A percentile compares a stretch with the other conserved stretches of the same genome.
Conservation (phyloP, 2,888 invertebrate species). For the Carabus problematicus region DNA sequence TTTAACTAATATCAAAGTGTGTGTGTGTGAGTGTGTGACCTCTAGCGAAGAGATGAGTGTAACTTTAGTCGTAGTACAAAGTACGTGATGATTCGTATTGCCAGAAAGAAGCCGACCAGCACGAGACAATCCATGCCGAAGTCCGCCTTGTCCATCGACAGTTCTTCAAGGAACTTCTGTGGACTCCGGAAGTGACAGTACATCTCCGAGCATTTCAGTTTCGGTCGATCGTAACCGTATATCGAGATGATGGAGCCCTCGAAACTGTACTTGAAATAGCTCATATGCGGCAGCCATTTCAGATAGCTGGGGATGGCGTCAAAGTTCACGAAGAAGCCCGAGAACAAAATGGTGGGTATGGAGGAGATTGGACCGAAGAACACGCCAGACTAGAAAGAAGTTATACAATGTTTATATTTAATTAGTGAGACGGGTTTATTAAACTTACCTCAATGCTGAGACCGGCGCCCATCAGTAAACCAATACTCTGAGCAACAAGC, state of each 20-base stretch:
- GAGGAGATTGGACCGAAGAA: constrained; percentile 87
- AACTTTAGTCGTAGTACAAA: constrained; percentile 84
- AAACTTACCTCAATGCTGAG: constrained; percentile 83
- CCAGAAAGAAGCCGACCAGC: constrained; percentile 79
- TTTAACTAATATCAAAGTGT: neutral
- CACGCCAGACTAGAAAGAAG: constrained; percentile 68
- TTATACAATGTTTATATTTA: no score
- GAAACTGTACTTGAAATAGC: constrained; percentile 91
- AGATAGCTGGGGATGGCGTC: constrained; percentile 89
- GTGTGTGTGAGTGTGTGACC: neutral
- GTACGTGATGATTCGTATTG: constrained; percentile 79
- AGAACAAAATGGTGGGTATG: constrained; percentile 91
- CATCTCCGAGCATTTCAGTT: constrained; percentile 80
- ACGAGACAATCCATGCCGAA: constrained; percentile 74
- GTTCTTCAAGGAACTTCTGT: constrained; percentile 82
- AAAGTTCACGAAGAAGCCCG: constrained; percentile 93
- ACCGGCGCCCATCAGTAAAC: constrained; percentile 90
- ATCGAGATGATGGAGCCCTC: constrained; percentile 91
- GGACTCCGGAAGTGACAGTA: constrained; percentile 87
- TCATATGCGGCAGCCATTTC: constrained; percentile 88
- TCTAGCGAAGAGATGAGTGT: constrained; percentile 54
- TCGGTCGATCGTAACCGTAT: constrained; percentile 85
- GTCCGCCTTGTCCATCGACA: constrained; percentile 80
- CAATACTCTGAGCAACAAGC: constrained; percentile 90
- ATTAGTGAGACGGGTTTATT: no score